These are phyloP conservation scores for Drosophila watanabei DNA, from an alignment of 1,140 invertebrate species.

Conservation along the genomic window DNA sequence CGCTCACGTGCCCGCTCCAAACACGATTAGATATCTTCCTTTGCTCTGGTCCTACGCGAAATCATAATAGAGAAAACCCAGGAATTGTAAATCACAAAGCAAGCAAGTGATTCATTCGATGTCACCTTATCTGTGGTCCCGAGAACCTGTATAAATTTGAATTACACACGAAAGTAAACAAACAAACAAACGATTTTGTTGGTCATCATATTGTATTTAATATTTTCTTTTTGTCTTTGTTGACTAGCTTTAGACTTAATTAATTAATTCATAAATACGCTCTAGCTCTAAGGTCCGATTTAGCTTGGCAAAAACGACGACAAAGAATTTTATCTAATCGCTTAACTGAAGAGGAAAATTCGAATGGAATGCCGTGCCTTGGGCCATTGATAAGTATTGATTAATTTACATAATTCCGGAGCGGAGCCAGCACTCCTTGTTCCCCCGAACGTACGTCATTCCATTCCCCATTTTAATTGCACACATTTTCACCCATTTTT, in stretches of 20 bases:
- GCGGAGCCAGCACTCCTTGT: constrained; percentile 26
- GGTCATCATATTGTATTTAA: constrained; percentile 22
- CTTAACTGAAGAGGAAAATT: constrained; percentile 29
- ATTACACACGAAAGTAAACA: constrained; percentile 27
- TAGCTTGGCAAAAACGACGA: constrained; percentile 23
- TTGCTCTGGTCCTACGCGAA: background rate
- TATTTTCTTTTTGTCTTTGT: constrained; percentile 16
- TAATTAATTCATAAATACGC: constrained; percentile 27
- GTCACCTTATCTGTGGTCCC: constrained; percentile 18
- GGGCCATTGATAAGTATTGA: constrained; percentile 27
- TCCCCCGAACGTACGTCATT: constrained; percentile 25
- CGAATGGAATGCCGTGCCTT: constrained; percentile 30
- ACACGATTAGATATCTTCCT: constrained; percentile 38
- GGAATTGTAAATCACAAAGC: constrained; percentile 33
- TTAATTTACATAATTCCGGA: constrained; percentile 45
- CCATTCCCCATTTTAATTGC: constrained; percentile 25
- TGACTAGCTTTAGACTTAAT: constrained; percentile 31
- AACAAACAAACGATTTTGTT: constrained; percentile 15
- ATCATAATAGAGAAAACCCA: constrained; percentile 2
- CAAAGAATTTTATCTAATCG: constrained; percentile 36
- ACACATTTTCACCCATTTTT: constrained; percentile 32
- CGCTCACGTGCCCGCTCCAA: constrained; percentile 8
- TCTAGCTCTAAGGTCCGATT: constrained; percentile 11
- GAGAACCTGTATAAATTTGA: constrained; percentile 12
- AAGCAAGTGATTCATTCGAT: constrained; percentile 31